Evolutionary conservation across 1,140 invertebrate genomes (phyloP).

Genomic region (Mya arenaria): DNA sequence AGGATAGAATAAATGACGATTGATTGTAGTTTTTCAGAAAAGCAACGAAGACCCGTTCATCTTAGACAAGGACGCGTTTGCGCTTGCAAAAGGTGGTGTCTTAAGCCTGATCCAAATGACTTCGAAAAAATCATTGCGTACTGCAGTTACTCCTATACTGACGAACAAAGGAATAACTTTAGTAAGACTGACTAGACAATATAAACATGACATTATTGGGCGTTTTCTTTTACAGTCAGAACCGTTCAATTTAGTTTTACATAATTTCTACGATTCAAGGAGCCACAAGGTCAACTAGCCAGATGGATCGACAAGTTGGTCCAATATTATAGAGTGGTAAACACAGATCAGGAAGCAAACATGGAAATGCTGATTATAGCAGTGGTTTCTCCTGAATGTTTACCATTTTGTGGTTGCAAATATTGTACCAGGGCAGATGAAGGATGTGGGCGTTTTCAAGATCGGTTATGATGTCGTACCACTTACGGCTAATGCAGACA

Average conservation of each 20-base stretch:
- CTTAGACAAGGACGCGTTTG: slow-evolving; percentile 62
- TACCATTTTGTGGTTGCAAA: slow-evolving; percentile 1
- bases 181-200: slow-evolving; percentile 23
- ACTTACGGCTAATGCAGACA: neutral
- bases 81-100: slow-evolving; percentile 62
- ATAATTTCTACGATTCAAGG: slow-evolving; percentile 37
- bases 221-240: neutral
- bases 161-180: slow-evolving; percentile 81
- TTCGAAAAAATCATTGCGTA: slow-evolving; percentile 63
- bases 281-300: slow-evolving; percentile 57
- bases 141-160: slow-evolving; percentile 37
- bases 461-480: neutral
- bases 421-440: neutral
- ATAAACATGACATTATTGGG: slow-evolving; percentile 10
- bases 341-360: slow-evolving; percentile 58
- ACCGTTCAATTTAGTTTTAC: slow-evolving; percentile 9
- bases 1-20: too few relatives aligned
- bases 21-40: too few relatives aligned
- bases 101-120: slow-evolving; percentile 64
- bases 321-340: slow-evolving; percentile 62
- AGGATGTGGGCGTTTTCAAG: neutral
- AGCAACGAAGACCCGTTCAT: slow-evolving; percentile 43
- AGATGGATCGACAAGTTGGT: slow-evolving; percentile 65
- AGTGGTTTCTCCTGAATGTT: neutral
- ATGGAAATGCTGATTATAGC: slow-evolving; percentile 65